Evolutionary conservation across 2,888 invertebrate species (phyloP).

Genomic region (Pheosia tremula): DNA sequence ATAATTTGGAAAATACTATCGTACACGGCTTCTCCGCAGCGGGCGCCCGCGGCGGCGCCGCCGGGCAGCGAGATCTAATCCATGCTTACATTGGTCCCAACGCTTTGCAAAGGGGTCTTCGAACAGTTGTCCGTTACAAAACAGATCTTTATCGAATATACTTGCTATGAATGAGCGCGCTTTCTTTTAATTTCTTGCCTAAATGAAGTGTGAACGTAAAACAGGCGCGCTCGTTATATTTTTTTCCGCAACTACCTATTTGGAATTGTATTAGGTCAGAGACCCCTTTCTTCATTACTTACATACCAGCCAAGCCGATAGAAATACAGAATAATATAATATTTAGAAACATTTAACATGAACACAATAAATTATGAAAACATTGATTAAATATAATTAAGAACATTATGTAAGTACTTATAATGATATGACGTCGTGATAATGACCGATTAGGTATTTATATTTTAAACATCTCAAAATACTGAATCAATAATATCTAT

Average conservation of each 20-base stretch:
- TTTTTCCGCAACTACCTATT: not conserved
- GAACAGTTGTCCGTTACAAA: slow-evolving; percentile 19
- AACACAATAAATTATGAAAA: slow-evolving; percentile 41
- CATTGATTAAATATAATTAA: slow-evolving; percentile 23
- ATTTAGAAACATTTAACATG: slow-evolving; percentile 35
- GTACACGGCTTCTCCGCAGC: slow-evolving; percentile 30
- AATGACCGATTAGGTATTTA: slow-evolving; percentile 19
- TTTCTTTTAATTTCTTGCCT: slow-evolving; percentile 5
- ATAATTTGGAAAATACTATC: slow-evolving; percentile 24
- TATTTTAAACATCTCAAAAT: not conserved
- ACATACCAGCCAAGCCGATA: slow-evolving; percentile 48
- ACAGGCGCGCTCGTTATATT: not conserved
- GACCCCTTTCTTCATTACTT: slow-evolving; percentile 43
- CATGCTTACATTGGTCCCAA: slow-evolving; percentile 74
- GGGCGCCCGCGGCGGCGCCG: slow-evolving; percentile 27
- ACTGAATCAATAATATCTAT: slow-evolving; percentile 9
- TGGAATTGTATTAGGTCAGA: slow-evolving; percentile 24
- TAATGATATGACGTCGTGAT: slow-evolving; percentile 34
- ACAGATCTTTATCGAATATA: slow-evolving; percentile 15
- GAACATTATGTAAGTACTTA: slow-evolving; percentile 25
- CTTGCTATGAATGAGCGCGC: slow-evolving; percentile 11
- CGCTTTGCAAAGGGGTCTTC: slow-evolving; percentile 63
- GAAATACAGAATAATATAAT: slow-evolving; percentile 43
- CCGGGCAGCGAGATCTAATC: slow-evolving; percentile 38
- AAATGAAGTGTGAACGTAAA: no score